Conservation (phyloP, 2,797 vertebrate species). For the Ctenosaura bakeri region DNA sequence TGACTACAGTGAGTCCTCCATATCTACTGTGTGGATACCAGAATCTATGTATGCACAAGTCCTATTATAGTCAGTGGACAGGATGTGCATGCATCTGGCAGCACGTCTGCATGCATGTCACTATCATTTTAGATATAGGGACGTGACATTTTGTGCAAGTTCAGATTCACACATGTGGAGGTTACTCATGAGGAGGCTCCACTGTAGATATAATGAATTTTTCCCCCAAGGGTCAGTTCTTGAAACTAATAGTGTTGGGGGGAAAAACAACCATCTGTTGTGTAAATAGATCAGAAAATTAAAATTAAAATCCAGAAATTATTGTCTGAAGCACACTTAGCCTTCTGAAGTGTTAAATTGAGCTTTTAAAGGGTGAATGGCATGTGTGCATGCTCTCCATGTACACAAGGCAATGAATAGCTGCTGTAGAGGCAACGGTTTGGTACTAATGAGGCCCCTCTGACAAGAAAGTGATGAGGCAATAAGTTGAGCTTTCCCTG, state of each 20-base stretch:
- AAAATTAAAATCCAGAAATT: constrained; percentile 37
- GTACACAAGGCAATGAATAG: neutral
- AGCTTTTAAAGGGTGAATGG: constrained; percentile 39
- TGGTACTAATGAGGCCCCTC: constrained; percentile 2
- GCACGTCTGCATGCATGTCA: no score
- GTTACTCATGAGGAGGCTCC: no score
- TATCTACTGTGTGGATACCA: no score
- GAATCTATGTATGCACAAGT: no score
- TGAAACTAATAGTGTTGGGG: neutral
- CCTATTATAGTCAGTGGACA: no score
- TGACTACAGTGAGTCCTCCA: no score
- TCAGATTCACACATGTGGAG: no score
- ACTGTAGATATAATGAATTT: neutral
- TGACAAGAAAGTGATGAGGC: constrained; percentile 9
- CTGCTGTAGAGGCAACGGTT: neutral
- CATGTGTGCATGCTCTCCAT: neutral
- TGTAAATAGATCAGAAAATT: constrained; percentile 24
- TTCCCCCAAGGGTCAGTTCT: no score
- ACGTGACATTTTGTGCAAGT: no score
- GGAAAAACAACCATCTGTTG: neutral
- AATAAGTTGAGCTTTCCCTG: neutral
- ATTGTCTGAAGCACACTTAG: constrained; percentile 25
- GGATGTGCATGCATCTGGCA: no score
- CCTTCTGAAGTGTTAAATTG: constrained; percentile 41
- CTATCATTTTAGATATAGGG: no score